Percentiles rank a stretch among this genome's conserved stretches.
phyloP scores from a whole-genome alignment of 2,888 invertebrate species.

The Gastrophysa polygoni region DNA sequence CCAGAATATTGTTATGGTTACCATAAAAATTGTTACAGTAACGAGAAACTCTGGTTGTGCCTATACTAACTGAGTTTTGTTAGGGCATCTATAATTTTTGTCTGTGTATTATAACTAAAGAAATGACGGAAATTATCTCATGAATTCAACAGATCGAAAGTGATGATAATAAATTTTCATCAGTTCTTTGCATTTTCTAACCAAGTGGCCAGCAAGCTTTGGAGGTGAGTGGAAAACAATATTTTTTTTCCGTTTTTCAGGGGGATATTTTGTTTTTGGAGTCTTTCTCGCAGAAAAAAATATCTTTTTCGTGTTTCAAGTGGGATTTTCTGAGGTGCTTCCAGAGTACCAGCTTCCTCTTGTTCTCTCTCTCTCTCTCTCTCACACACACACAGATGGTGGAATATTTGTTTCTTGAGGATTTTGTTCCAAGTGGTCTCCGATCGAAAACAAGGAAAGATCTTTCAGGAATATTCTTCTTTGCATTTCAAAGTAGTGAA shows the following conservation, averaged over 20 bases:
- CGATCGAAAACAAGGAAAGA: not conserved
- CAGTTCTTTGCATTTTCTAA: no score
- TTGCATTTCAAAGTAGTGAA: no score
- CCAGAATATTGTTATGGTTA: no score
- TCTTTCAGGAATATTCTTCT: not conserved
- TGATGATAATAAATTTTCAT: no score
- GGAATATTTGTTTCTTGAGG: not conserved
- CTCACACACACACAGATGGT: not conserved
- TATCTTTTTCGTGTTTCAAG: not conserved
- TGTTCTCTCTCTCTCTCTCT: not conserved
- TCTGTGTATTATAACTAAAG: no score
- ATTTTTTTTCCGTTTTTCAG: constrained; percentile 9
- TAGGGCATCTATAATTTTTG: no score
- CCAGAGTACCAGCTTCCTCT: not conserved
- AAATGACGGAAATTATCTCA: no score
- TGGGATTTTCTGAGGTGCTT: not conserved
- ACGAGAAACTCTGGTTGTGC: no score
- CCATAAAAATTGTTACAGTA: no score
- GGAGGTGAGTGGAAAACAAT: not conserved
- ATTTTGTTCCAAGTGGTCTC: not conserved
- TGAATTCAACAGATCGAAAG: no score
- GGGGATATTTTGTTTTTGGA: constrained; percentile 6
- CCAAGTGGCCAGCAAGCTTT: constrained; percentile 16
- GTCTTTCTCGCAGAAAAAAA: constrained; percentile 8
- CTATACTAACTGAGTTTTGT: no score